phyloP scores from a whole-genome alignment of 2,888 invertebrate species.

The Acanthosepion esculentum region DNA sequence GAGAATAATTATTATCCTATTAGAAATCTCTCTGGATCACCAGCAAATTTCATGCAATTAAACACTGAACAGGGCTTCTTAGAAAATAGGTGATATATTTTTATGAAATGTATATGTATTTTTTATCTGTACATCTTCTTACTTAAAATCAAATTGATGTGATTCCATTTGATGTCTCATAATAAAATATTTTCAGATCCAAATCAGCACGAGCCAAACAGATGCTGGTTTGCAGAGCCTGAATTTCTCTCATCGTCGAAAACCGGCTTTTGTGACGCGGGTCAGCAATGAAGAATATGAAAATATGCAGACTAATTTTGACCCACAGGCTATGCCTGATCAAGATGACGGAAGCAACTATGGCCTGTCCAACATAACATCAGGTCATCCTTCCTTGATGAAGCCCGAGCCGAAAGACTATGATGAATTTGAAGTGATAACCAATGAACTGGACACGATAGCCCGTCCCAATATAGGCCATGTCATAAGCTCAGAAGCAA shows the following conservation, averaged over 20 bases:
- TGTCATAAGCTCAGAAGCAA: not conserved
- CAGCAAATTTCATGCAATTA: too few relatives aligned
- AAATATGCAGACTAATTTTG: constrained; percentile 1
- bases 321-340: not conserved
- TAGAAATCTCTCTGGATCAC: too few relatives aligned
- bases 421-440: constrained; percentile 38
- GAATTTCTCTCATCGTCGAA: constrained; percentile 50
- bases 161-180: too few relatives aligned
- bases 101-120: too few relatives aligned
- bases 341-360: not conserved
- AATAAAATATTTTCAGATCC: not conserved
- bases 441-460: not conserved
- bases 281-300: constrained; percentile 25
- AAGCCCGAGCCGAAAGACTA: constrained; percentile 35
- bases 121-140: too few relatives aligned
- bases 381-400: not conserved
- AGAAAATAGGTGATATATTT: too few relatives aligned
- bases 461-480: not conserved
- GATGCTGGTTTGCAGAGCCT: constrained; percentile 36
- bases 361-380: not conserved
- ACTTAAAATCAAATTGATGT: too few relatives aligned
- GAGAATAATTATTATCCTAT: too few relatives aligned
- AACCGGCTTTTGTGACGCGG: constrained; percentile 53
- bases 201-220: not conserved
- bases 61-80: too few relatives aligned